These are phyloP conservation scores for Gallinago media DNA, from an alignment of 2,113 vertebrate genomes.

Conservation along the genomic window DNA sequence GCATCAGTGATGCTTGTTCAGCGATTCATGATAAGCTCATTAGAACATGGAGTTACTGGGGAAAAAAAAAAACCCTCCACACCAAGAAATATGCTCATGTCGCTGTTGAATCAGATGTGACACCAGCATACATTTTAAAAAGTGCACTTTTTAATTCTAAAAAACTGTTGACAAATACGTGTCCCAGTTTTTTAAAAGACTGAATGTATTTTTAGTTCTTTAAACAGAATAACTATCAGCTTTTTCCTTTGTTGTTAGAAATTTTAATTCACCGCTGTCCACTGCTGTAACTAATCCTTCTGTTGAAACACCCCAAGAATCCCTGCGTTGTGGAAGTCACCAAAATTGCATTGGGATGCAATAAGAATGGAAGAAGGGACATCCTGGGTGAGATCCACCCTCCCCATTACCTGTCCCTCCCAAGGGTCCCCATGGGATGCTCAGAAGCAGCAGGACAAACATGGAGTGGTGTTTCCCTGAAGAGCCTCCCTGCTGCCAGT, in stretches of 20 bases:
- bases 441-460: neutral
- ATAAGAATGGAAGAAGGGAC: neutral
- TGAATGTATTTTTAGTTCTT: neutral
- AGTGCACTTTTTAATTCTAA: neutral
- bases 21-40: neutral
- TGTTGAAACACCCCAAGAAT: neutral
- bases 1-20: neutral
- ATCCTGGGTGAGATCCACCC: neutral
- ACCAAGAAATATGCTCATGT: neutral
- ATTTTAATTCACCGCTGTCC: neutral
- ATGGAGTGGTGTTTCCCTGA: neutral
- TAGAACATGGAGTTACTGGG: neutral
- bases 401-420: neutral
- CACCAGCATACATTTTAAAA: neutral
- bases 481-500: neutral
- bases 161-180: neutral
- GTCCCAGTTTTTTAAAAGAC: conserved; percentile 3
- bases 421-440: fast-evolving
- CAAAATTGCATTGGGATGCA: neutral
- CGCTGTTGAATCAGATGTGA: neutral
- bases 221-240: neutral
- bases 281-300: neutral
- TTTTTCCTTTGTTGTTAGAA: neutral
- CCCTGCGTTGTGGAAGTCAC: neutral
- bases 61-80: neutral